Percentiles rank a stretch among this genome's conserved stretches.
These are phyloP conservation scores for Pollicipes pollicipes DNA, from an alignment of 1,140 invertebrate species.

Conservation along the genomic window DNA sequence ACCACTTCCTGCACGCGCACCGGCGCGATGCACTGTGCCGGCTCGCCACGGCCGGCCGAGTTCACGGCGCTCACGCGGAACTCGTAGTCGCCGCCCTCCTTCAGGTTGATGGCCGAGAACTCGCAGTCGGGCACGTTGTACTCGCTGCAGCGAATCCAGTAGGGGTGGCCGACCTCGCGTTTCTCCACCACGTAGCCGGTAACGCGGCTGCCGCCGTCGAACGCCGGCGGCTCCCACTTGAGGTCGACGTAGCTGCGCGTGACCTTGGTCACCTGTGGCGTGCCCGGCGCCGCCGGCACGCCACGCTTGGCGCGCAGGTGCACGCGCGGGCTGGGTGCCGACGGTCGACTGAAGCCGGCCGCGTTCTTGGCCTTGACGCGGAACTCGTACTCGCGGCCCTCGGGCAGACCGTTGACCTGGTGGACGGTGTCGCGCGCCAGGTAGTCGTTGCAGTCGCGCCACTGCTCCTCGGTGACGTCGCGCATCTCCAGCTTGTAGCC, in stretches of 20 bases:
- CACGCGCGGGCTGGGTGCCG: slow-evolving; percentile 56
- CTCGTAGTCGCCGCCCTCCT: slow-evolving; percentile 74
- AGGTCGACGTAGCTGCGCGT: slow-evolving; percentile 77
- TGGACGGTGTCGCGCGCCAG: slow-evolving; percentile 73
- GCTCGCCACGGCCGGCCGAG: slow-evolving; percentile 63
- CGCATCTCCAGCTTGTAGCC: slow-evolving; percentile 51
- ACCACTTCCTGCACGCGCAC: slow-evolving; percentile 70
- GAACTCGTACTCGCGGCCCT: slow-evolving; percentile 91
- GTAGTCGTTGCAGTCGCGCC: slow-evolving; percentile 68
- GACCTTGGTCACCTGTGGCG: slow-evolving; percentile 61
- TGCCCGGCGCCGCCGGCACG: slow-evolving; percentile 57
- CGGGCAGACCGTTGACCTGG: slow-evolving; percentile 58
- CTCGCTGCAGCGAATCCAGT: slow-evolving; percentile 72
- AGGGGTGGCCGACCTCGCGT: slow-evolving; percentile 57
- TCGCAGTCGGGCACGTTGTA: slow-evolving; percentile 63
- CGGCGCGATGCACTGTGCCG: slow-evolving; percentile 62
- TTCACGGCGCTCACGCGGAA: slow-evolving; percentile 79
- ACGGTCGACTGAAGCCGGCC: slow-evolving; percentile 83
- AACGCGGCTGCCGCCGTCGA: slow-evolving; percentile 62
- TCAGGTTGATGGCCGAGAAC: slow-evolving; percentile 60
- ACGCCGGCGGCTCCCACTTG: slow-evolving; percentile 61
- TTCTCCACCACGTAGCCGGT: slow-evolving; percentile 82
- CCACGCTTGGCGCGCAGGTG: slow-evolving; percentile 64
- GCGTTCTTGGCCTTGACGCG: slow-evolving; percentile 85
- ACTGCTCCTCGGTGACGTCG: slow-evolving; percentile 57